These are phyloP conservation scores for Aleiodes leptofemur DNA, from an alignment of 2,888 invertebrate genomes.

Conservation along the genomic window DNA sequence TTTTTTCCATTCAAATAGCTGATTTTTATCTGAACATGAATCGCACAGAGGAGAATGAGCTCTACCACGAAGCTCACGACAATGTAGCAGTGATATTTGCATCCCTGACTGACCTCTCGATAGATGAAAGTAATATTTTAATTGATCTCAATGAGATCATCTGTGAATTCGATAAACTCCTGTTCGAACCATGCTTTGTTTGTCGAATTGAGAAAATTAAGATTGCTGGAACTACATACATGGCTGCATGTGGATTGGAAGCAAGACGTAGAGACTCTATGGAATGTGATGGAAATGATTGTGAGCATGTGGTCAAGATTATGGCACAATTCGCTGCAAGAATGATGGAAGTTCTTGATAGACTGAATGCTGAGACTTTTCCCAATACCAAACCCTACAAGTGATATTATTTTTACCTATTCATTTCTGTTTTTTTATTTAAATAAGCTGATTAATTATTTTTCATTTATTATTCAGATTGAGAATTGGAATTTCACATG, in stretches of 20 bases:
- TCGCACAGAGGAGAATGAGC: constrained; percentile 82
- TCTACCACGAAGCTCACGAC: constrained; percentile 92
- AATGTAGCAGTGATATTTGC: constrained; percentile 98
- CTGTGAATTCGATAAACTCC: constrained; percentile 92
- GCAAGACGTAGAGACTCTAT: constrained; percentile 82
- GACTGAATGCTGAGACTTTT: constrained; percentile 78
- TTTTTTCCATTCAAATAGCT: constrained; percentile 76
- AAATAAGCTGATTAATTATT: neutral
- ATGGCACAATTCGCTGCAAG: constrained; percentile 85
- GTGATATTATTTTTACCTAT: constrained; percentile 52
- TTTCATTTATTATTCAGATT: constrained; percentile 55
- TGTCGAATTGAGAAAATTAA: constrained; percentile 95
- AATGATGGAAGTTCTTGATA: constrained; percentile 82
- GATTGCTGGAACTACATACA: constrained; percentile 96
- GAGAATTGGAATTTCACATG: constrained; percentile 88
- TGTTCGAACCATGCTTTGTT: constrained; percentile 80
- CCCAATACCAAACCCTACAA: constrained; percentile 70
- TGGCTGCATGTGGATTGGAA: constrained; percentile 96
- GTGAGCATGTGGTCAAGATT: constrained; percentile 76
- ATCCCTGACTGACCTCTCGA: constrained; percentile 87
- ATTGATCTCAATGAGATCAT: constrained; percentile 90
- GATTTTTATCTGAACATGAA: constrained; percentile 86
- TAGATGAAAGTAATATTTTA: constrained; percentile 81
- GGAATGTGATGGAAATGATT: constrained; percentile 65
- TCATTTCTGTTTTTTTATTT: neutral